These are phyloP conservation scores for Tolypeutes matacus DNA, from an alignment of 2,797 vertebrate species.

Conservation along the genomic window DNA sequence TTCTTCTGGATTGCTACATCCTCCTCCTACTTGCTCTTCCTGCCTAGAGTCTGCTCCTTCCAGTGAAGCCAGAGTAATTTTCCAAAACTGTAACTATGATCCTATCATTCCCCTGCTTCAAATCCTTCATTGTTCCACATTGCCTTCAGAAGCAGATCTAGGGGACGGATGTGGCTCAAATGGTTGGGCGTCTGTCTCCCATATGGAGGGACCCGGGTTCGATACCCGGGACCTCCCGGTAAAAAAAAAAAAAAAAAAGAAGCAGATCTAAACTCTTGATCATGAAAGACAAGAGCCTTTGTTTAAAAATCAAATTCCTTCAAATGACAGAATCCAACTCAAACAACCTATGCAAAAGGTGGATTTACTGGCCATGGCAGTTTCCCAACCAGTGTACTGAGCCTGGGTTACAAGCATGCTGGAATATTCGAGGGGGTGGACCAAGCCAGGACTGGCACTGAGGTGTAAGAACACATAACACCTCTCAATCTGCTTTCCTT, in stretches of 20 bases:
- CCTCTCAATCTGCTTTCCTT: background rate
- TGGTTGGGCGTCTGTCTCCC: no score
- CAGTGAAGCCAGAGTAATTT: background rate
- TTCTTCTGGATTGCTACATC: background rate
- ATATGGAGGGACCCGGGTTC: no score
- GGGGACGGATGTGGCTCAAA: no score
- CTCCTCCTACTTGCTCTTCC: background rate
- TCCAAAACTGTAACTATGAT: background rate
- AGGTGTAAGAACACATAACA: background rate
- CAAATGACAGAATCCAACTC: background rate
- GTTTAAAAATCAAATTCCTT: background rate
- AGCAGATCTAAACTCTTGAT: background rate
- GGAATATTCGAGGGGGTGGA: background rate
- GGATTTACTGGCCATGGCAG: background rate
- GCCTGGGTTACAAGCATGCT: background rate
- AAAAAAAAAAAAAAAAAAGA: no score
- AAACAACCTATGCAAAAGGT: background rate
- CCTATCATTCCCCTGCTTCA: background rate
- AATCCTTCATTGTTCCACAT: background rate
- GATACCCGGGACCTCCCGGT: no score
- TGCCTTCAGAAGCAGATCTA: background rate
- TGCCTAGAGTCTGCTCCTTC: background rate
- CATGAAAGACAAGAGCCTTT: background rate
- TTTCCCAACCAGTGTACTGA: background rate
- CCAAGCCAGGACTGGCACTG: no score